These are phyloP conservation scores for Numida meleagris DNA, from an alignment of 2,113 vertebrate genomes.

Conservation along the genomic window DNA sequence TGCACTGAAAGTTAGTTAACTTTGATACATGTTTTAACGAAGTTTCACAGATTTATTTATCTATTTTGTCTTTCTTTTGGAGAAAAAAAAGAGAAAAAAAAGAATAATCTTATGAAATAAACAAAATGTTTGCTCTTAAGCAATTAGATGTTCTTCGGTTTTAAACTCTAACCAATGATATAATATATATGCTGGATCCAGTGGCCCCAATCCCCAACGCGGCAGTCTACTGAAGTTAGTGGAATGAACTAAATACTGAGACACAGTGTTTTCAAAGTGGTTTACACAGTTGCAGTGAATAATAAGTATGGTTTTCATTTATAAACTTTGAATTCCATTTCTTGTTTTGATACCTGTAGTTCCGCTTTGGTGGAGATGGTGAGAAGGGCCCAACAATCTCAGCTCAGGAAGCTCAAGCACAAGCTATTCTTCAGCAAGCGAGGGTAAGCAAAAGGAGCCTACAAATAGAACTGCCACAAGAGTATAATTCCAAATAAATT, in stretches of 20 bases:
- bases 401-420: conserved; percentile 95
- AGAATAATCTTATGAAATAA: not conserved
- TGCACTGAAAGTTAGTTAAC: not conserved
- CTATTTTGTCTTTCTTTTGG: not conserved
- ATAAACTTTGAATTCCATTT: not conserved
- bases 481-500: not conserved
- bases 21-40: not conserved
- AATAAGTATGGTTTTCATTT: not conserved
- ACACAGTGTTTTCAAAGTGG: not conserved
- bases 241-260: not conserved
- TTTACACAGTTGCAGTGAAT: not conserved
- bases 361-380: conserved; percentile 92
- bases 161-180: not conserved
- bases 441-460: conserved; percentile 82
- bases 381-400: conserved; percentile 94
- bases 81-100: not conserved
- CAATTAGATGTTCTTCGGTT: not conserved
- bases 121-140: not conserved
- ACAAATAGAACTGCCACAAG: not conserved
- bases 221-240: not conserved
- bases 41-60: not conserved
- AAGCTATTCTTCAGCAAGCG: conserved; percentile 97
- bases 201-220: not conserved
- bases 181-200: not conserved
- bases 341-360: conserved; percentile 75